Conservation (phyloP, 2,113 vertebrate genomes). For the Strigops habroptila region DNA sequence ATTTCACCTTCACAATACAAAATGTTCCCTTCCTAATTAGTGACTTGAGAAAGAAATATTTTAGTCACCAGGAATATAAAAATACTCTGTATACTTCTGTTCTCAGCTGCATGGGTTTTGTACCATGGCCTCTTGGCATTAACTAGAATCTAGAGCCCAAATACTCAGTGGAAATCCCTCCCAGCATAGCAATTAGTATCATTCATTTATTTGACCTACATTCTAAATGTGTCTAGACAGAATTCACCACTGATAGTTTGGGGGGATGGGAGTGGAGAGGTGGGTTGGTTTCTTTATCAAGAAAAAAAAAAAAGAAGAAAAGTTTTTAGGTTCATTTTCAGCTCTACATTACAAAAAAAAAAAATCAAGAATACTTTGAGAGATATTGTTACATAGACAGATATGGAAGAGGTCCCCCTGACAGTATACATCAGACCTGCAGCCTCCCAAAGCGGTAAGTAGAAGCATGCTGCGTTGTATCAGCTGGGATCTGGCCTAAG, state of each 20-base stretch:
- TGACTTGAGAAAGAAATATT: slow-evolving; percentile 57
- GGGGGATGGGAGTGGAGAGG: background rate
- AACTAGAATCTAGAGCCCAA: slow-evolving; percentile 53
- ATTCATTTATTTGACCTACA: slow-evolving; percentile 59
- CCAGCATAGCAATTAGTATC: slow-evolving; percentile 19
- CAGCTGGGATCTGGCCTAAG: slow-evolving; percentile 3
- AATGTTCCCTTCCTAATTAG: slow-evolving; percentile 63
- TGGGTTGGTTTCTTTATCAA: background rate
- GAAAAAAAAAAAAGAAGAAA: background rate
- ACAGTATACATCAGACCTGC: background rate
- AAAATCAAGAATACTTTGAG: background rate
- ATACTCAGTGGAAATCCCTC: slow-evolving; percentile 58
- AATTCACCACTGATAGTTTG: background rate
- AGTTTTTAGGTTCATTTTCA: background rate
- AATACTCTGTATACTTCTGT: slow-evolving; percentile 36
- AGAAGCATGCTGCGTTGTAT: background rate
- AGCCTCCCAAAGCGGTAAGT: background rate
- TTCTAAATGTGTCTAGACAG: slow-evolving; percentile 43
- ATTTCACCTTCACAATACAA: slow-evolving; percentile 59
- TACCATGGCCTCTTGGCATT: slow-evolving; percentile 50
- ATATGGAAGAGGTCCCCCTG: background rate
- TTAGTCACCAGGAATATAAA: slow-evolving; percentile 49
- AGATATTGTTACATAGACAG: background rate
- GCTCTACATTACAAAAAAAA: background rate
- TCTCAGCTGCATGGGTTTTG: background rate